These are phyloP conservation scores for Hyles lineata DNA, from an alignment of 2,888 invertebrate species.

Conservation along the genomic window DNA sequence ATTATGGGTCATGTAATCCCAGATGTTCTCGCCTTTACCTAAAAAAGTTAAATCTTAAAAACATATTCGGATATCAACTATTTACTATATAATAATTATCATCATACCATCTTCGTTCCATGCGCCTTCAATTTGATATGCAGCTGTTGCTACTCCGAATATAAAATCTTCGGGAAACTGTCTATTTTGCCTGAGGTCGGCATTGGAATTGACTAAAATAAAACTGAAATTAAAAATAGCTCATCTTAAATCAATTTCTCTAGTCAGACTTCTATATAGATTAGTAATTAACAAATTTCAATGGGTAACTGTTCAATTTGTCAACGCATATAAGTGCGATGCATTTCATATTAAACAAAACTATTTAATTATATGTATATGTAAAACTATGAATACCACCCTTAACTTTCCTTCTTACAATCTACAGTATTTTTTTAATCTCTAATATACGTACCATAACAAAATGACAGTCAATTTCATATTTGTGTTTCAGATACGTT, in stretches of 20 bases:
- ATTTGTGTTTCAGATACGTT: neutral
- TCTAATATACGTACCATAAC: neutral
- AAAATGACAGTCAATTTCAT: slow-evolving; percentile 12
- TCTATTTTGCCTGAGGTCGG: slow-evolving; percentile 33
- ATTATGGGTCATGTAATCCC: slow-evolving; percentile 59
- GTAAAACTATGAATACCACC: no score
- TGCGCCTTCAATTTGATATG: slow-evolving; percentile 52
- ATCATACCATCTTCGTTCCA: slow-evolving; percentile 49
- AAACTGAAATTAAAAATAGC: neutral
- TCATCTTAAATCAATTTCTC: no score
- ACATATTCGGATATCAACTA: neutral
- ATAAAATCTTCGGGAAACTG: slow-evolving; percentile 46
- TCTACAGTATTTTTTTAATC: no score
- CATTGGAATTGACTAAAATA: slow-evolving; percentile 23
- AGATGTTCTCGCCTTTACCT: slow-evolving; percentile 61
- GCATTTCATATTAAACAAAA: no score
- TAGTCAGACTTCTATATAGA: no score
- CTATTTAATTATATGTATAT: no score
- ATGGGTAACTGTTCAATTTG: no score
- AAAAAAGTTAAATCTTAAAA: slow-evolving; percentile 1
- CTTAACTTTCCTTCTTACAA: no score
- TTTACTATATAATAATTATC: neutral
- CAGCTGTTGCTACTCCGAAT: slow-evolving; percentile 49
- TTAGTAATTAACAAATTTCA: no score
- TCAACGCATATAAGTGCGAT: no score